Base-by-base conservation (phyloP, 2,888 invertebrate species). In the Phania funesta region DNA sequence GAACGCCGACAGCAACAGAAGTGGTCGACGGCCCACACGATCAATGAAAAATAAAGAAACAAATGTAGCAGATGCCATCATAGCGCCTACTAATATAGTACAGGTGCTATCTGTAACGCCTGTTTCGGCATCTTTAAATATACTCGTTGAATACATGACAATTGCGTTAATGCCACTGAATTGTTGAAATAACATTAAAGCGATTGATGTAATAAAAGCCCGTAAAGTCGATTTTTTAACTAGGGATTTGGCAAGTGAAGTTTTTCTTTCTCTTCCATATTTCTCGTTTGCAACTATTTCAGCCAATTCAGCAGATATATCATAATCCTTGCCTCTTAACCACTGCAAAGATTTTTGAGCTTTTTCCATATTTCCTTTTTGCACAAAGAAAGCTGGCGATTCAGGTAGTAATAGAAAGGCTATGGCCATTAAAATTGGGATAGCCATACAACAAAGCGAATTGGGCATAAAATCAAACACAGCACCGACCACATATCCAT, bases 181-280 rank as follows among this genome's bases (percentile, higher is more conserved):
- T 89, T 98, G 98, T 88, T 98, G 98, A 91, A 97, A 96, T 86
- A 96, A 91, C 97, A 98, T 97, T 5, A 98, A 92, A 0, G 95
- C 94, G 87, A 95, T 94, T 83, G 94, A 94, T 74, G 96, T 95
- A 7, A 94, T 76, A 2, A 96, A 90, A 0, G 95, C 95, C 87
- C 93, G 94, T 22, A 93, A 89, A 0, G 94, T 93, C 0, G 87
- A 86, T 11, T 91, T 93, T 54, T 94, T 93, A 0, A 92, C 92
- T n/a, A 95, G 92, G 0, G 94, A 93, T 1, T 92, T 87, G 1
- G 86, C 71, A 68, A 95, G 92, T 0, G 95, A 93, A 0, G 92
- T 91, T 0, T 92, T 92, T 70, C 93, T 92, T 4, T 90, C 91
- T 81, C 91, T 91, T 0, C 92, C 90, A 29, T 87, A 86, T 16